These are phyloP conservation scores for Catocala fraxini DNA, from an alignment of 2,888 invertebrate species.

Conservation along the genomic window DNA sequence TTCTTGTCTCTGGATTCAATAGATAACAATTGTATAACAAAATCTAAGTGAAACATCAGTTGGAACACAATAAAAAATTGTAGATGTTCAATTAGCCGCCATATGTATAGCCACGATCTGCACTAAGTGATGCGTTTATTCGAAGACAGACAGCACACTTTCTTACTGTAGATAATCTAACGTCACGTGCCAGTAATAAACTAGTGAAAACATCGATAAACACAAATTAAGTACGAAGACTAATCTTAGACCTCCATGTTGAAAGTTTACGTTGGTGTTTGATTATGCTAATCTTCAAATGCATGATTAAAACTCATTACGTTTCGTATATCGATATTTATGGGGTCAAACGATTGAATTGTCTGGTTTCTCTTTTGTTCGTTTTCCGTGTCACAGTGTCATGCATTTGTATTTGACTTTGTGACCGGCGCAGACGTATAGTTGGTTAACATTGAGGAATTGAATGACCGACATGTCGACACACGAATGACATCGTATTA, in stretches of 20 bases:
- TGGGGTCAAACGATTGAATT: conserved; percentile 4
- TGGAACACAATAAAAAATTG: too few species aligned
- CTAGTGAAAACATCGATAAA: conserved; percentile 32
- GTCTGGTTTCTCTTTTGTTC: conserved; percentile 16
- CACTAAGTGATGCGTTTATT: background rate
- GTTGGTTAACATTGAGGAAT: too few species aligned
- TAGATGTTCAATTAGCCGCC: background rate
- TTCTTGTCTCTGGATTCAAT: too few species aligned
- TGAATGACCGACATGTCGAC: background rate
- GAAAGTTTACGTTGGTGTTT: background rate
- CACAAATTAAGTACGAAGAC: conserved; percentile 12
- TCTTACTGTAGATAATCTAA: conserved; percentile 20
- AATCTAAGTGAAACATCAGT: too few species aligned
- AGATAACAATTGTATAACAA: too few species aligned
- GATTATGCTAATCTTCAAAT: background rate
- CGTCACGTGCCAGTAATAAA: conserved; percentile 13
- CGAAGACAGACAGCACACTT: conserved; percentile 19
- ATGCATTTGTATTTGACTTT: conserved; percentile 3
- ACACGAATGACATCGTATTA: background rate
- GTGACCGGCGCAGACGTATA: background rate
- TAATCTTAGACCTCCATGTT: too few species aligned
- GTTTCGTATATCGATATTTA: background rate
- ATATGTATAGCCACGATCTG: background rate
- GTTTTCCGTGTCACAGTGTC: conserved; percentile 6
- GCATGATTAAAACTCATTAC: background rate